Conservation (phyloP, 2,888 invertebrate species). For the Listrodromus nycthemerus region DNA sequence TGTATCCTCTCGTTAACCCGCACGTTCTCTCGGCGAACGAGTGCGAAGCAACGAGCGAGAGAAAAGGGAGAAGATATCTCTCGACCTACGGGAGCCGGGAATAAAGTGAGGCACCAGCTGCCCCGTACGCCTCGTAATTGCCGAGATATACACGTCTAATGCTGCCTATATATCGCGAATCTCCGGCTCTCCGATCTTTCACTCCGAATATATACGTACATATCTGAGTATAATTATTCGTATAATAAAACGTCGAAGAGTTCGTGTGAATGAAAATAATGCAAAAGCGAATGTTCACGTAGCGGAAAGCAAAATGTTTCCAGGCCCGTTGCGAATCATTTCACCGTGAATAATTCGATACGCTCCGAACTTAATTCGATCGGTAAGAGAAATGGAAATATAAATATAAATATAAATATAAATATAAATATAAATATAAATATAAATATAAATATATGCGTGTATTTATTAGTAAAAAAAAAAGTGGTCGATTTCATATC, state of each 20-base stretch:
- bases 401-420: too few species aligned
- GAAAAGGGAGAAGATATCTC: slow-evolving; percentile 25
- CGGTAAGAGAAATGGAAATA: slow-evolving; percentile 34
- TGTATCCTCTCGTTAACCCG: slow-evolving; percentile 56
- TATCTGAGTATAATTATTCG: not conserved
- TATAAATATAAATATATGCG: too few species aligned
- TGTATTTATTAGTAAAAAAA: not conserved
- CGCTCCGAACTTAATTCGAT: slow-evolving; percentile 28
- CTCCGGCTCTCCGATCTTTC: slow-evolving; percentile 2
- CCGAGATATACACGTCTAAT: slow-evolving; percentile 17
- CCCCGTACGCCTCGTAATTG: slow-evolving; percentile 29
- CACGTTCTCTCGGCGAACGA: slow-evolving; percentile 42
- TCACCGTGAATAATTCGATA: slow-evolving; percentile 44
- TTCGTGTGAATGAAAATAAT: slow-evolving; percentile 26
- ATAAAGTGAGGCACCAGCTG: slow-evolving; percentile 36
- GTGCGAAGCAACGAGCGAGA: slow-evolving; percentile 17
- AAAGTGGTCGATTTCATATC: not conserved
- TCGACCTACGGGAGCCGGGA: slow-evolving; percentile 24
- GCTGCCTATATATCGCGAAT: not conserved
- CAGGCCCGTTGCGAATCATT: slow-evolving; percentile 30
- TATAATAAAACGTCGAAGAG: slow-evolving; percentile 3
- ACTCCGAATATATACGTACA: not conserved
- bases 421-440: too few species aligned
- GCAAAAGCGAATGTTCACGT: not conserved
- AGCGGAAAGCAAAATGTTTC: not conserved